Base-by-base conservation (phyloP, 2,797 vertebrate species). In the Lacerta bilineata region DNA sequence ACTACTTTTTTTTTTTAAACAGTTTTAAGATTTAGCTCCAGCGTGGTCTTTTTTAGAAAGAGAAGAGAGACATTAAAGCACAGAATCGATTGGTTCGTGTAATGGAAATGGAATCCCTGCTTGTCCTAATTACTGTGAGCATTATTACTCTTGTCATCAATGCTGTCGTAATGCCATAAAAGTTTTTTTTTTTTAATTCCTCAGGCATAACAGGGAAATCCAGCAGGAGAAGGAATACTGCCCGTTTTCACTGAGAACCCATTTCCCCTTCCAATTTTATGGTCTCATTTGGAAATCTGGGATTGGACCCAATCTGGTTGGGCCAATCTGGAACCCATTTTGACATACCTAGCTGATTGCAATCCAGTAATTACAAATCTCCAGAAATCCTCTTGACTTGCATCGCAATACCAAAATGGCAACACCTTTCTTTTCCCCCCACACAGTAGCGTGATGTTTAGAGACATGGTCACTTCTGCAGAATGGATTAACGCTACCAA, bases 71-170 rank as follows among this genome's bases (percentile, higher is more conserved):
- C 66, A 74, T 61, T 87, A 59, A 6, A 81, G 74, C 17, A 27
- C 39, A 27, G 87, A 87, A 96, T 96, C 94, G 94, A 96, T 95
- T 95, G 88, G 85, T 90, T 93, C 92, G 94, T 87, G 95, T 96
- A 96, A 97, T 96, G 95, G 95, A 96, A 96, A 95, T 96, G 95
- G 95, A 96, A 95, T 95, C 93, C 88, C 95, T 96, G 96, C 94
- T 96, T 95, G 94, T 96, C 93, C 96, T 94, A 95, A 96, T 97
- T 97, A 96, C 95, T 94, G 92, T 95, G 92, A 96, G 94, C 91
- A 93, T 95, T 95, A 95, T 96, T 96, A 94, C 94, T 94, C 95
- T 95, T 96, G 96, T 97, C 95, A 96, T 96, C 95, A 93, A 93
- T 91, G 88, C 88, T 87, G 86, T 90, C 91, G 95, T 95, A 94